Base-by-base conservation (phyloP, 2,113 vertebrate species). In the Corythornis cristatus region DNA sequence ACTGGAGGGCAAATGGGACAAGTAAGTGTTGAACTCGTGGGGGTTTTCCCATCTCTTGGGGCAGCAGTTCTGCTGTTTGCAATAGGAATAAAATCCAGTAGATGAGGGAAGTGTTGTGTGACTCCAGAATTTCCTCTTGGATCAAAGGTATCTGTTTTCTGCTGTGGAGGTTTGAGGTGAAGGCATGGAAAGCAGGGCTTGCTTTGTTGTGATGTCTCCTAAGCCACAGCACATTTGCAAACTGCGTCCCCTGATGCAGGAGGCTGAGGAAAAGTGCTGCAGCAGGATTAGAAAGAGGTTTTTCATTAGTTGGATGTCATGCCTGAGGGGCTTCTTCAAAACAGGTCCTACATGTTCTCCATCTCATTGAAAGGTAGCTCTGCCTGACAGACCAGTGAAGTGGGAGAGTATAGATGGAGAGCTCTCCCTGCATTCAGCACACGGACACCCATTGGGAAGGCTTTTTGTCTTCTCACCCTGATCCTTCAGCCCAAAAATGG, bases 201-300 rank as follows among this genome's bases (percentile, higher is more conserved):
- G 3, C 17, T 45, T 61, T 40, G 29, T 4, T 0, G 0, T 43
- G 21, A 45, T 73, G 5, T 15, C 29, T 56, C 45, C 20, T 76
- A 35, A 48, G 4, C 8, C 46, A 9, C n/a, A 43, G 8, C 0
- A 0, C 0, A 0, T 46, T 51, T 79, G 9, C 14, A n/a, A 48
- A 29, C 4, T 1, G 3, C 11, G 46, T 2, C 1, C 8, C 21
- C 5, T 0, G 4, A 5, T 22, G 15, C 23, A 56, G 56, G 21
- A 80, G 11, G 15, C 3, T 40, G 50, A 78, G 43, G 2, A 48
- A 46, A 56, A 22, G 15, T 11, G 28, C 12, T 56, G 19, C 0
- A 1, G 10, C 14, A 46, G 53, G 11, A 22, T 72, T 40, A 37
- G n/a, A 48, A 43, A 62, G 46, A 40, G 7, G 0, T 9, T 78